A percentile compares a stretch with the other conserved stretches of the same genome.
Evolutionary conservation across 2,888 invertebrate species (phyloP).

Genomic region (Eugnorisma glareosa): DNA sequence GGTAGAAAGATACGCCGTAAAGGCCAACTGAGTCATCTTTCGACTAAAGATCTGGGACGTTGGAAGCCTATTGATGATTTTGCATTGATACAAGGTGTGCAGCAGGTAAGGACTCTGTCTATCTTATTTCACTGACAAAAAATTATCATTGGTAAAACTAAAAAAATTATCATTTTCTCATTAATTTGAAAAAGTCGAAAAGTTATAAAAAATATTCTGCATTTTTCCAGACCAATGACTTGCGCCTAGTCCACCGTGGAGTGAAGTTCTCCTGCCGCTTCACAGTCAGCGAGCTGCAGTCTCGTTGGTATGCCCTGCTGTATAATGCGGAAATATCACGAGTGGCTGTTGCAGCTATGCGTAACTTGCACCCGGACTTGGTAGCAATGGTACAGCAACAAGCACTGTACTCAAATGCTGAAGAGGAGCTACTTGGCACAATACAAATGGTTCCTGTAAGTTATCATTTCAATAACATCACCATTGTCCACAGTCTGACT

Average conservation of each 20-base stretch:
- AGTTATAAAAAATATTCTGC: neutral
- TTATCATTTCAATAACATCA: neutral
- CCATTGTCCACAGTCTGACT: no score
- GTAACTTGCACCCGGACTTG: slow-evolving; percentile 97
- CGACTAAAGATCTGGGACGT: slow-evolving; percentile 96
- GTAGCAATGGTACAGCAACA: slow-evolving; percentile 96
- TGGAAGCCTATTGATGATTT: slow-evolving; percentile 99
- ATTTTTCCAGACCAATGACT: slow-evolving; percentile 92
- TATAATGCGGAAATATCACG: slow-evolving; percentile 98
- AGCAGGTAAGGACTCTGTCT: slow-evolving; percentile 91
- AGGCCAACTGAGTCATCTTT: slow-evolving; percentile 92
- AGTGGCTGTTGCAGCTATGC: slow-evolving; percentile 97
- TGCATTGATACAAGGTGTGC: slow-evolving; percentile 97
- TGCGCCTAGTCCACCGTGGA: slow-evolving; percentile 96
- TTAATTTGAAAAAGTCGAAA: no score
- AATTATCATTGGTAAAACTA: neutral
- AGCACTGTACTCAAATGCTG: slow-evolving; percentile 96
- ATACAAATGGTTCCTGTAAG: slow-evolving; percentile 91
- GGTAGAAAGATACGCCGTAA: slow-evolving; percentile 91
- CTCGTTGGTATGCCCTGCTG: slow-evolving; percentile 98
- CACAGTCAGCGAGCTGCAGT: slow-evolving; percentile 97
- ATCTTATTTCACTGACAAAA: neutral
- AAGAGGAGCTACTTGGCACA: slow-evolving; percentile 96
- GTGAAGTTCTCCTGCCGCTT: slow-evolving; percentile 99
- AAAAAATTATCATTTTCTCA: no score